Evolutionary conservation across 2,797 vertebrate genomes (phyloP), one percentile per base, ranked within the genome.

Genomic region (Artibeus lituratus): DNA sequence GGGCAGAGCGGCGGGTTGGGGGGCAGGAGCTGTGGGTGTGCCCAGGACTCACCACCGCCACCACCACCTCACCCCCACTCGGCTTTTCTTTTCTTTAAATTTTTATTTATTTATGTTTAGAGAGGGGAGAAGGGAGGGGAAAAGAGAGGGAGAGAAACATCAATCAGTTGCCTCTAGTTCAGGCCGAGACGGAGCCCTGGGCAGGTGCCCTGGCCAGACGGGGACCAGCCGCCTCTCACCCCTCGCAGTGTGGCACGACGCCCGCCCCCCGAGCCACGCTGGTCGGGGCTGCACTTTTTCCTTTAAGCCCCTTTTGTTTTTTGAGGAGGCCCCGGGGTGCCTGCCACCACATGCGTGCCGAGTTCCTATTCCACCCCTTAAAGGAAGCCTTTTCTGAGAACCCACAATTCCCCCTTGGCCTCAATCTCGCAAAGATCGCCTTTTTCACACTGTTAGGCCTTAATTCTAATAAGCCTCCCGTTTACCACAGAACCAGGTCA

Each of bases 361-460:
- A 95, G 96, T 98, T 98, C 98, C 87, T 95, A 96, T 97, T 98
- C 97, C 97, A 62, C 92, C 77, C 98, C 97, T 98, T 96, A 97
- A 98, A 98, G 90, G 98, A 98, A 98, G 97, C 97, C 98, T 98
- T 98, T 95, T 98, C 98, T 84, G 92, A 98, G 98, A 98, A 98
- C 98, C 97, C 98, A 98, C 98, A 97, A 98, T 98, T 98, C 98
- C 98, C 98, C 89, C 15, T 12, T 95, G 98, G 98, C 98, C 97
- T 98, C 98, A 96, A 96, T 98, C 98, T 98, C 97, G 98, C 98
- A 95, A 97, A 98, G 98, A 98, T 97, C 97, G 98, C 98, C 98
- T 98, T 98, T 98, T 98, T 98, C 97, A 98, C 96, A 89, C 97
- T 96, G 98, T 94, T 96, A 98, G 98, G 98, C 98, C 98, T 98